phyloP scores from a whole-genome alignment of 2,888 invertebrate species.

The Mimumesa dahlbomi region DNA sequence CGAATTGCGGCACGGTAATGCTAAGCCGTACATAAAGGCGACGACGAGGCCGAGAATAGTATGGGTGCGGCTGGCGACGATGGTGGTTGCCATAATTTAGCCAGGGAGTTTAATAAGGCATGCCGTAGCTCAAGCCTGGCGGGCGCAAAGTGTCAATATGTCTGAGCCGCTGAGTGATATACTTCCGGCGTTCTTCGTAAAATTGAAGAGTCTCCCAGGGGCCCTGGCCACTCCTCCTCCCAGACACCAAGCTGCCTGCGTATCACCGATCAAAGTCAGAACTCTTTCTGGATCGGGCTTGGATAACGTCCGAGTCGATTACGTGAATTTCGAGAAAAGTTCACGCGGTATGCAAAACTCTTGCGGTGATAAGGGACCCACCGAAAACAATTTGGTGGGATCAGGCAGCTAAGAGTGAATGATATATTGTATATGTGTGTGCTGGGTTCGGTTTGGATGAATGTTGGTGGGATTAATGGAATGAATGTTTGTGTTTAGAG shows the following conservation, averaged over 20 bases:
- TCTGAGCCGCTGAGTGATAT: slow-evolving; percentile 76
- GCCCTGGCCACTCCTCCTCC: slow-evolving; percentile 7
- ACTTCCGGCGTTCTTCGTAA: slow-evolving; percentile 73
- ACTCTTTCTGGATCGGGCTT: slow-evolving; percentile 31
- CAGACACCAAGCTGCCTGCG: slow-evolving; percentile 33
- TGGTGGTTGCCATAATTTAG: slow-evolving; percentile 75
- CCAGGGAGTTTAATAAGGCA: slow-evolving; percentile 77
- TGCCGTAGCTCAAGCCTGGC: slow-evolving; percentile 70
- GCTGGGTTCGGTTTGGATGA: too few relatives aligned
- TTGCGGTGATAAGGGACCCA: background rate
- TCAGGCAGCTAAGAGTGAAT: too few relatives aligned
- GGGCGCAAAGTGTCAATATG: slow-evolving; percentile 75
- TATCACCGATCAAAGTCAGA: slow-evolving; percentile 60
- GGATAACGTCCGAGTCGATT: slow-evolving; percentile 44
- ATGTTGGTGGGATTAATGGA: too few relatives aligned
- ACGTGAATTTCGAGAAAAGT: background rate
- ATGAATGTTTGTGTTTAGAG: too few relatives aligned
- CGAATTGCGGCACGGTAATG: background rate
- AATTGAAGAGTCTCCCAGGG: slow-evolving; percentile 68
- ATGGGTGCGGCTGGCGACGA: slow-evolving; percentile 52
- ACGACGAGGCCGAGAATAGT: slow-evolving; percentile 36
- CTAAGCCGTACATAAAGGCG: slow-evolving; percentile 28
- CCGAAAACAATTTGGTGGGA: background rate
- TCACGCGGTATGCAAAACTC: background rate
- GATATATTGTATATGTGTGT: too few relatives aligned